Evolutionary conservation across 2,888 invertebrate genomes (phyloP), one percentile per base, ranked within the genome.

Genomic region (Thymelicus acteon): DNA sequence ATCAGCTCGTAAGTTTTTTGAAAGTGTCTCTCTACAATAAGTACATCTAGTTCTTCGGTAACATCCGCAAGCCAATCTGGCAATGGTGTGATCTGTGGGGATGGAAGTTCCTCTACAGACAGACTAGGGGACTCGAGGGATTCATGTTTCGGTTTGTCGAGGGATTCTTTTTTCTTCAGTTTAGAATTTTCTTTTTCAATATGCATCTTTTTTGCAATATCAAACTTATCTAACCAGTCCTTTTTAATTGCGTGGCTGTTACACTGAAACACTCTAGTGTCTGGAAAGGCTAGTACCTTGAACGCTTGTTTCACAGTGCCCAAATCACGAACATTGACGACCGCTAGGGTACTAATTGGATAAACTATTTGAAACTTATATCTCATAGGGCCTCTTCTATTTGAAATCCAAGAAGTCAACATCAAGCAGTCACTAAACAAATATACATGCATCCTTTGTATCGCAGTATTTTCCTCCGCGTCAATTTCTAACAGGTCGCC

Each of bases 1-100:
- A 99, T 95, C 13, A 98, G 92, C 75, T 96, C 95, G 75, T 98
- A 96, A 0, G 98, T 98, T 82, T 97, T 98, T 86, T 98, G 98
- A 84, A 99, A 99, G 88, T 99, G 98, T 79, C 99, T 95, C 89
- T 99, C 98, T 0, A 99, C 99, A 76, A 99, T 97, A 79, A 97
- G 96, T 13, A 99, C 98, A 93, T 99, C 98, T 68, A 99, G 93
- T 88, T 99, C 99, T 86, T 99, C 99, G 0, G 98, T 96, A 5
- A 98, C 96, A 87, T 99, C 98, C 71, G 96, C 90, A 68, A 99
- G 89, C 99, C 99, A 99, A 82, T 98, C 98, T 0, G 98, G 97
- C 60, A 94, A 75, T 6, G 88, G 84, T 40, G 87, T 76, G 52
- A 89, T 79, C 76, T 91, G 91, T 10, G 91, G 92, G 48, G 92